These are phyloP conservation scores for Unio delphinus DNA, from an alignment of 2,888 invertebrate genomes.

Conservation along the genomic window DNA sequence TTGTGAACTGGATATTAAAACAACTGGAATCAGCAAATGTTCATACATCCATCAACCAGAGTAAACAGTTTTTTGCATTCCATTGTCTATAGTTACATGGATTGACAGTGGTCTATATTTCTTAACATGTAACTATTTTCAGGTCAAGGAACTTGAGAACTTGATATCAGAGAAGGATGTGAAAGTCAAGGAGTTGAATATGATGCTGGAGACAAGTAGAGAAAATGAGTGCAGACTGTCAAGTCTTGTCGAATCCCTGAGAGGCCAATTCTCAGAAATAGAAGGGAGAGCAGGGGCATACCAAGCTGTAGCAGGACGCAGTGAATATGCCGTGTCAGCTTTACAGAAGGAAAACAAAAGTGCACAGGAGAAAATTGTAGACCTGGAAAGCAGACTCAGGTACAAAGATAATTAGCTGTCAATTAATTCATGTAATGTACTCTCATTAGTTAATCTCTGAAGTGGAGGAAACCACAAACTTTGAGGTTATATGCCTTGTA, in stretches of 20 bases:
- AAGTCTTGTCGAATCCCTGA: slow-evolving; percentile 53
- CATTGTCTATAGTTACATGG: background rate
- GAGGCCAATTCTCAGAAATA: slow-evolving; percentile 59
- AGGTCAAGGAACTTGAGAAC: slow-evolving; percentile 59
- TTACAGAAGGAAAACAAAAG: slow-evolving; percentile 66
- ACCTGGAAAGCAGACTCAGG: slow-evolving; percentile 68
- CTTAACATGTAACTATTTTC: slow-evolving; percentile 6
- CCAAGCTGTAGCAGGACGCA: slow-evolving; percentile 64
- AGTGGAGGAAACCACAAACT: no score
- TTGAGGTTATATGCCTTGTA: no score
- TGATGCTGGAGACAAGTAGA: slow-evolving; percentile 57
- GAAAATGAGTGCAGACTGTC: slow-evolving; percentile 63
- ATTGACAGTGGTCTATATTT: background rate
- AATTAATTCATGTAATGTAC: no score
- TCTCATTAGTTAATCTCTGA: no score
- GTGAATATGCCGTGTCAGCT: slow-evolving; percentile 63
- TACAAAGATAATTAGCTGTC: slow-evolving; percentile 16
- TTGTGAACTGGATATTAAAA: no score
- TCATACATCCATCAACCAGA: no score
- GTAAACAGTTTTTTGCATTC: background rate
- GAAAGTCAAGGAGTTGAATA: slow-evolving; percentile 62
- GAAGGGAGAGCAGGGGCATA: slow-evolving; percentile 59
- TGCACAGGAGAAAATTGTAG: slow-evolving; percentile 62
- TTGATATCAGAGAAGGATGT: slow-evolving; percentile 66
- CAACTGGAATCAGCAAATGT: no score